Evolutionary conservation across 2,888 invertebrate species (phyloP).

Genomic region (Carabus problematicus): DNA sequence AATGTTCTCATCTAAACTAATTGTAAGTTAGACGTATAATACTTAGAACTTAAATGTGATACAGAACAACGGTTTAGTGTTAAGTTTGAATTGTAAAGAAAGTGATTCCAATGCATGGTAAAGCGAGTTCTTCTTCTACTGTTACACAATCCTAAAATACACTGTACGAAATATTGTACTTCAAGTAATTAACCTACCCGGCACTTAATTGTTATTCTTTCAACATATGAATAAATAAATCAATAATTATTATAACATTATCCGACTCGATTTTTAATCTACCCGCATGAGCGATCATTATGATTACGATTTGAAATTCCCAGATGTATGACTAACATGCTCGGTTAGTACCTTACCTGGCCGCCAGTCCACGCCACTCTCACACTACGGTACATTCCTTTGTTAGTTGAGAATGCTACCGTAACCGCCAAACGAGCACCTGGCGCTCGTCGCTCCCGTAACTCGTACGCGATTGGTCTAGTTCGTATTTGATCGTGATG

Average conservation of each 20-base stretch:
- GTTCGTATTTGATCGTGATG: slow-evolving; percentile 8
- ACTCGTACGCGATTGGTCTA: slow-evolving; percentile 46
- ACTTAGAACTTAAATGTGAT: neutral
- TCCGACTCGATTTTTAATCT: neutral
- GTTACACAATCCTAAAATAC: too few relatives aligned
- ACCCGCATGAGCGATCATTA: neutral
- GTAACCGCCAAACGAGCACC: slow-evolving; percentile 41
- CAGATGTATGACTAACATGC: slow-evolving; percentile 8
- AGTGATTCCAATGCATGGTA: too few relatives aligned
- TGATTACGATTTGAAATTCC: slow-evolving; percentile 20
- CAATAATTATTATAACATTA: neutral
- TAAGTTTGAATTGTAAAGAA: too few relatives aligned
- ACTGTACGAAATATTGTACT: too few relatives aligned
- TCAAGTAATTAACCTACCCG: neutral
- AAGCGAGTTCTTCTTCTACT: too few relatives aligned
- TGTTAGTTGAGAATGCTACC: slow-evolving; percentile 51
- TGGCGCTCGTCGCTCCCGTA: slow-evolving; percentile 25
- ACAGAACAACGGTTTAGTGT: too few relatives aligned
- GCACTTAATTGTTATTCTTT: slow-evolving; percentile 5
- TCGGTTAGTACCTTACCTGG: slow-evolving; percentile 46
- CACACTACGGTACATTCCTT: slow-evolving; percentile 50
- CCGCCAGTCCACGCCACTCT: slow-evolving; percentile 43
- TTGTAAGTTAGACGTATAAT: neutral
- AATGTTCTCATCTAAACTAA: neutral
- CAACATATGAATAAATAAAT: slow-evolving; percentile 5